Percentiles rank a stretch among this genome's conserved stretches.
These are phyloP conservation scores for Cephus cinctus DNA, from an alignment of 1,140 invertebrate species.

Conservation along the genomic window DNA sequence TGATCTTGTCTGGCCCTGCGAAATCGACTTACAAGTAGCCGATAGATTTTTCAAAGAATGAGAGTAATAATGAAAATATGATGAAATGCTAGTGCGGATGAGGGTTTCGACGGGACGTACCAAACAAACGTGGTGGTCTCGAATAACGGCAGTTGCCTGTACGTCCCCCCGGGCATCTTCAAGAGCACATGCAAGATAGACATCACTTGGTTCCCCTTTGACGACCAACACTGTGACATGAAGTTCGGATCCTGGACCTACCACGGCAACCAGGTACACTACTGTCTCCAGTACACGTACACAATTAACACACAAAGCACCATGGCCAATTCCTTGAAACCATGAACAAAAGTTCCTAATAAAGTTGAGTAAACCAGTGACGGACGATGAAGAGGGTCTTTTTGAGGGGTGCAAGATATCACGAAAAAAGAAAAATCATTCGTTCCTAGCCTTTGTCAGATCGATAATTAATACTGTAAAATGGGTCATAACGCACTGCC, in stretches of 20 bases:
- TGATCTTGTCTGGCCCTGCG: too few species aligned
- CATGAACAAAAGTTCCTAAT: too few species aligned
- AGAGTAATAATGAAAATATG: conserved; percentile 34
- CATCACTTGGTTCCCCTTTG: conserved; percentile 99
- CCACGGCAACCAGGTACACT: conserved; percentile 84
- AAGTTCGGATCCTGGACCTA: conserved; percentile 96
- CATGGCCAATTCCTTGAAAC: too few species aligned
- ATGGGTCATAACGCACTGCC: too few species aligned
- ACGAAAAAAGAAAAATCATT: too few species aligned
- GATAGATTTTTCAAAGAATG: too few species aligned
- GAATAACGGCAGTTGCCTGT: conserved; percentile 92
- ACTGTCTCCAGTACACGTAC: conserved; percentile 39
- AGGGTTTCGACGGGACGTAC: conserved; percentile 96
- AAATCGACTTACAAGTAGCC: too few species aligned
- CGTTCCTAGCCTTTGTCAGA: too few species aligned
- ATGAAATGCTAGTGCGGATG: conserved; percentile 82
- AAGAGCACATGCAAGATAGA: conserved; percentile 99
- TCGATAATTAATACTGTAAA: too few species aligned
- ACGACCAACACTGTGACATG: conserved; percentile 96
- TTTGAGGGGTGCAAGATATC: too few species aligned
- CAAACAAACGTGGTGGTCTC: conserved; percentile 96
- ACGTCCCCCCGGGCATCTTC: conserved; percentile 97
- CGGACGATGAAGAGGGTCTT: too few species aligned
- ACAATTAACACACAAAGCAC: conserved; percentile 8
- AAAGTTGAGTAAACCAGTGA: too few species aligned